Percentiles rank a stretch among this genome's conserved stretches.
Conservation (phyloP, 2,797 vertebrate species). For the Loris lydekkerianus region DNA sequence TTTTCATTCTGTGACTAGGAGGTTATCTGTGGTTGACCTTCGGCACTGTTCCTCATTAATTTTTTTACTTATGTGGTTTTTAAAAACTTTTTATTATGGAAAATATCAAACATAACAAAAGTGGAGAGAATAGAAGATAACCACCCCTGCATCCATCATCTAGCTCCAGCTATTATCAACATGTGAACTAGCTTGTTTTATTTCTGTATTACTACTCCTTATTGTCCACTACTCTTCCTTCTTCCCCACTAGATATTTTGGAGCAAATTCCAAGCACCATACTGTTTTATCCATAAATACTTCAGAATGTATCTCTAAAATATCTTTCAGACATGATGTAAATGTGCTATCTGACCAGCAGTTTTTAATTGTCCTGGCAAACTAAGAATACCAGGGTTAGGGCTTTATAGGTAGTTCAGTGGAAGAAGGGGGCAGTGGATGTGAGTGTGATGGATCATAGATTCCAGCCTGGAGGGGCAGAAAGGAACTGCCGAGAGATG, state of each 20-base stretch:
- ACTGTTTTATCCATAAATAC: constrained; percentile 45
- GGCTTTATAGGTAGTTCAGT: neutral
- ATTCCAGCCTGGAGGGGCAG: neutral
- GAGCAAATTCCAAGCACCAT: neutral
- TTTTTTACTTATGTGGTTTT: constrained; percentile 73
- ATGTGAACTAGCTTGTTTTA: neutral
- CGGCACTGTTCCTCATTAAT: constrained; percentile 61
- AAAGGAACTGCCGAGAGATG: neutral
- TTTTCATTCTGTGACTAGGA: constrained; percentile 65
- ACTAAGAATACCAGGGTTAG: neutral
- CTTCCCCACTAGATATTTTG: neutral
- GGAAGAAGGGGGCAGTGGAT: neutral
- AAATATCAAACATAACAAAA: constrained; percentile 45
- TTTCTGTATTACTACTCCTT: neutral
- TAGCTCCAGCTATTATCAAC: neutral
- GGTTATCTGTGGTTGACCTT: constrained; percentile 68
- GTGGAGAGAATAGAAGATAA: constrained; percentile 41
- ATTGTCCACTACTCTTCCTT: neutral
- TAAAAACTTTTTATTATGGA: constrained; percentile 40
- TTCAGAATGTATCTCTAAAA: constrained; percentile 42
- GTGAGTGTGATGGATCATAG: neutral
- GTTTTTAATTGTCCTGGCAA: constrained; percentile 8
- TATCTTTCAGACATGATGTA: neutral
- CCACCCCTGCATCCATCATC: neutral
- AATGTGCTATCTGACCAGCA: constrained; percentile 24